phyloP scores from a whole-genome alignment of 2,797 vertebrate genomes.

The Octomys mimax region DNA sequence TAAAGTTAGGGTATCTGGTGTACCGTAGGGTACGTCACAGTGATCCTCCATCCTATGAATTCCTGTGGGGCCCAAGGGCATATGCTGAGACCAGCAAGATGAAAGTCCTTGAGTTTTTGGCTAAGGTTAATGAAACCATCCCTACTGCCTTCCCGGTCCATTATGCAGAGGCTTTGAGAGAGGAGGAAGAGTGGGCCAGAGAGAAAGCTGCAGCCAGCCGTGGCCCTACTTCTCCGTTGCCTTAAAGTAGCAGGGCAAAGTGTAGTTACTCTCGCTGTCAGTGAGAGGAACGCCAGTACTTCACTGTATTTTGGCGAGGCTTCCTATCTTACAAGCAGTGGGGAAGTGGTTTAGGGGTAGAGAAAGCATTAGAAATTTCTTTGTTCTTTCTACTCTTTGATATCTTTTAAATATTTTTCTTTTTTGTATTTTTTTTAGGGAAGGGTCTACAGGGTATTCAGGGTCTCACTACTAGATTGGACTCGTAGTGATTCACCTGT shows the following conservation, averaged over 20 bases:
- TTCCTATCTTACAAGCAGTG: background rate
- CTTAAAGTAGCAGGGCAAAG: accelerated
- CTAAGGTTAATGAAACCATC: background rate
- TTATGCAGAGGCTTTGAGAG: conserved; percentile 60
- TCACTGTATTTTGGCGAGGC: background rate
- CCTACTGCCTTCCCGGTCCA: background rate
- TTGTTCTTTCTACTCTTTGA: background rate
- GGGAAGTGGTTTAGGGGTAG: background rate
- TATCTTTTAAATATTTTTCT: background rate
- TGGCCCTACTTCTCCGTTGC: background rate
- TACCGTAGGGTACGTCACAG: background rate
- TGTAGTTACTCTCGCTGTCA: background rate
- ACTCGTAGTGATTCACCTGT: no score
- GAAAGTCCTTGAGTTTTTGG: conserved; percentile 63
- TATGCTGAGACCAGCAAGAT: conserved; percentile 18
- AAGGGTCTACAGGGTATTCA: no score
- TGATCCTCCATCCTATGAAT: conserved; percentile 48
- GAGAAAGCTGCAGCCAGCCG: accelerated
- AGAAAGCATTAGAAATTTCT: background rate
- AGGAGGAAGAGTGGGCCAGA: background rate
- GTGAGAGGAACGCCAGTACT: background rate
- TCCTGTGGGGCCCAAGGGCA: conserved; percentile 62
- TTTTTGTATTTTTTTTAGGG: no score
- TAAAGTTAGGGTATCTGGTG: conserved; percentile 51
- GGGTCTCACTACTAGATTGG: no score